Evolutionary conservation across 2,113 vertebrate species (phyloP).

Genomic region (Pachypanchax playfairii): DNA sequence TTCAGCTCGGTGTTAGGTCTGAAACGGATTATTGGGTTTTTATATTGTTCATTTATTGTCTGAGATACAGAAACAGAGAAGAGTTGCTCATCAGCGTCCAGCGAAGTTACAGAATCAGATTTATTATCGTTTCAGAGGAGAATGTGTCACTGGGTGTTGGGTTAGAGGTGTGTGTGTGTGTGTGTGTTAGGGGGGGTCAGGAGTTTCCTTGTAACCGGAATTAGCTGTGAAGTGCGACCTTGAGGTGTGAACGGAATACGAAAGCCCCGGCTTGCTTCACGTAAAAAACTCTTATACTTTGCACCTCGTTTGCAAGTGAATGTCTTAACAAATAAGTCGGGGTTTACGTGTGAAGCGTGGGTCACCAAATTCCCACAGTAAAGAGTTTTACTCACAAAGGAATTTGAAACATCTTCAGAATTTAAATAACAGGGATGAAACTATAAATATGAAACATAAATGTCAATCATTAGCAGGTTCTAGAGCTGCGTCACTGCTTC

Average conservation of each 20-base stretch:
- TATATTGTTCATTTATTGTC: background rate
- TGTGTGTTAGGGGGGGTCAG: conserved; percentile 62
- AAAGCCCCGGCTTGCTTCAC: conserved; percentile 72
- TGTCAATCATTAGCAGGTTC: background rate
- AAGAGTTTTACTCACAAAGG: conserved; percentile 22
- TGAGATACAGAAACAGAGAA: too few relatives aligned
- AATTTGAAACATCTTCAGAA: background rate
- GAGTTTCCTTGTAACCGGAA: conserved; percentile 79
- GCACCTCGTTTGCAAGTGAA: conserved; percentile 84
- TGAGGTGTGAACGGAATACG: conserved; percentile 78
- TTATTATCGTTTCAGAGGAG: conserved; percentile 4
- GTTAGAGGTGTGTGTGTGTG: conserved; percentile 69
- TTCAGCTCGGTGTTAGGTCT: too few relatives aligned
- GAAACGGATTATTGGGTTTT: background rate
- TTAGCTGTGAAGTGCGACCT: conserved; percentile 85
- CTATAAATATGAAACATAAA: background rate
- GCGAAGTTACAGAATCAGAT: background rate
- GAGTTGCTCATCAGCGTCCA: background rate
- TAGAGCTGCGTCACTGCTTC: background rate
- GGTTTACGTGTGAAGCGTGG: conserved; percentile 61
- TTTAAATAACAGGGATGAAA: background rate
- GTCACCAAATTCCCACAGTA: conserved; percentile 56
- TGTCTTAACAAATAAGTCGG: conserved; percentile 69
- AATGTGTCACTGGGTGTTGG: conserved; percentile 47
- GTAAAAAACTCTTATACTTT: conserved; percentile 79